Percentiles rank a stretch among this genome's conserved stretches.
phyloP scores from a whole-genome alignment of 1,140 invertebrate genomes.

The Listronotus oregonensis region DNA sequence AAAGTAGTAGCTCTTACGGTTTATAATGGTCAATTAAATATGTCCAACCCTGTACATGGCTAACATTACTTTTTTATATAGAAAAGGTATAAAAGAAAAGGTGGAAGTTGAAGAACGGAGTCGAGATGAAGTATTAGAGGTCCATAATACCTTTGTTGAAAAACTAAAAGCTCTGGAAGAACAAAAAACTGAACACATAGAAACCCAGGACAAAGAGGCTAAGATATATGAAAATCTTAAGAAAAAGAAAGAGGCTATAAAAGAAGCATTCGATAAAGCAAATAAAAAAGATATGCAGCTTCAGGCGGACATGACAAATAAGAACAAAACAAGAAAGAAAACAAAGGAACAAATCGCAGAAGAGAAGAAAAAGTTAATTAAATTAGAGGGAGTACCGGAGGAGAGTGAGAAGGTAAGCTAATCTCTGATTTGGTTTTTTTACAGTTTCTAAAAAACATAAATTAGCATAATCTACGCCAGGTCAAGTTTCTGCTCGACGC shows the following conservation, averaged over 20 bases:
- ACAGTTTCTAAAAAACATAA: too few species aligned
- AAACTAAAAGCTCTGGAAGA: conserved; percentile 41
- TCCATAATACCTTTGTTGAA: conserved; percentile 48
- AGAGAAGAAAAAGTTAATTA: conserved; percentile 67
- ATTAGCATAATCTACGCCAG: too few species aligned
- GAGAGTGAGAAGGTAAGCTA: conserved; percentile 50
- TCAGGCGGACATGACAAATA: conserved; percentile 66
- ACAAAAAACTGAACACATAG: conserved; percentile 45
- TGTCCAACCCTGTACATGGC: too few species aligned
- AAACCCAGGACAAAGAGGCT: conserved; percentile 42
- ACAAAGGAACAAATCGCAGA: conserved; percentile 62
- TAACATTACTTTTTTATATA: conserved; percentile 22
- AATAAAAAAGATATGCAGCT: conserved; percentile 67
- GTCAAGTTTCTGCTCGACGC: too few species aligned
- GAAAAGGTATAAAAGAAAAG: conserved; percentile 43
- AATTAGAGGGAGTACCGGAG: conserved; percentile 62
- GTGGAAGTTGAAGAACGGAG: conserved; percentile 37
- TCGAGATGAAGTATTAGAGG: conserved; percentile 43
- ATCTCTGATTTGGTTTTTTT: too few species aligned
- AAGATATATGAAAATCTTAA: conserved; percentile 64
- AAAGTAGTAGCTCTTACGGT: too few species aligned
- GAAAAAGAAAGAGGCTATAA: conserved; percentile 64
- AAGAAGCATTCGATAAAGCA: conserved; percentile 62
- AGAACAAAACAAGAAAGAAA: conserved; percentile 70
- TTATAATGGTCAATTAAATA: too few species aligned